Evolutionary conservation across 2,113 vertebrate genomes (phyloP).

Genomic region (Pseudonaja textilis): DNA sequence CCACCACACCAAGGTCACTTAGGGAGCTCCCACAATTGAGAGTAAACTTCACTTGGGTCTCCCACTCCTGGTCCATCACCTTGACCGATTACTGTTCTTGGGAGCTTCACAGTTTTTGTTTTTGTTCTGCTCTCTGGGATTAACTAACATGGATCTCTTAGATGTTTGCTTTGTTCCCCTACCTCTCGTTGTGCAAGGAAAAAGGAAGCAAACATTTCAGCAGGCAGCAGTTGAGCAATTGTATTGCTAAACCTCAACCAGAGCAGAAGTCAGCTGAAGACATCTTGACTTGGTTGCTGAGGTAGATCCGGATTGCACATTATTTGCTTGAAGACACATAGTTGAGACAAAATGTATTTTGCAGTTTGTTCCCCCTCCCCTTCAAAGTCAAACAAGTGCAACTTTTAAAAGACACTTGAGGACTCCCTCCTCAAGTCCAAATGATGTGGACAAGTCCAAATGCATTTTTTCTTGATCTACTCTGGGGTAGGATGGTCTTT

Average conservation of each 20-base stretch:
- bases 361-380: neutral
- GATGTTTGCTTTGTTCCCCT: neutral
- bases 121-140: neutral
- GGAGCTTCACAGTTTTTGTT: neutral
- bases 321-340: neutral
- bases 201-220: slow-evolving; percentile 30
- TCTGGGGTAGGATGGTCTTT: neutral
- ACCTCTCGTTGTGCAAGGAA: neutral
- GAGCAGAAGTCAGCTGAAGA: slow-evolving; percentile 10
- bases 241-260: slow-evolving; percentile 45
- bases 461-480: neutral
- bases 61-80: neutral
- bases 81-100: neutral
- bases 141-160: neutral
- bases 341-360: neutral
- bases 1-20: neutral
- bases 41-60: neutral
- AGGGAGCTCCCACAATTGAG: neutral
- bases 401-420: neutral
- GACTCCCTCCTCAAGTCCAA: neutral
- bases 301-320: neutral
- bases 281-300: rapidly evolving
- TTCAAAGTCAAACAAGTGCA: neutral
- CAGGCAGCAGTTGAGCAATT: slow-evolving; percentile 15
- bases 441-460: neutral